Evolutionary conservation across 2,888 invertebrate species (phyloP).

Genomic region (Platycnemis pennipes): DNA sequence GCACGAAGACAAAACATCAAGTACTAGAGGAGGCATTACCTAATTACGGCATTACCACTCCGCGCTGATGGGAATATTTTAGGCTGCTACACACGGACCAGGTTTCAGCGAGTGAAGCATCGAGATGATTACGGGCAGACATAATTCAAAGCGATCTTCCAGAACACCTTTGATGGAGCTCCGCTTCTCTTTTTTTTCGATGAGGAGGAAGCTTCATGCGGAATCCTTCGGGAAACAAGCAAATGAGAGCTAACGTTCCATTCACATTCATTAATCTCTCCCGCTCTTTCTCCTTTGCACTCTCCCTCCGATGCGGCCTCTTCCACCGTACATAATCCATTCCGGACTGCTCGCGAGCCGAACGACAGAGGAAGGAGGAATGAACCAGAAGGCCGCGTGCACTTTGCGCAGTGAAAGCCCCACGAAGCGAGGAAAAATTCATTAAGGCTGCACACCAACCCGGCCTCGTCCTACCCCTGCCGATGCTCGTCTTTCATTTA

Average conservation of each 20-base stretch:
- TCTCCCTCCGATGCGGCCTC: background rate
- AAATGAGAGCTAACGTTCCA: background rate
- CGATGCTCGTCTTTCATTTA: conserved; percentile 21
- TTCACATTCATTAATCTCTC: background rate
- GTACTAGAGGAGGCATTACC: background rate
- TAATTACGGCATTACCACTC: background rate
- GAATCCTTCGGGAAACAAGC: background rate
- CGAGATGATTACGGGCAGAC: background rate
- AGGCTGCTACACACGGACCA: background rate
- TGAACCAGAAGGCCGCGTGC: background rate
- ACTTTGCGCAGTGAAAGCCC: background rate
- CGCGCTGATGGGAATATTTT: background rate
- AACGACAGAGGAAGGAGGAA: background rate
- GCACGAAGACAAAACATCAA: background rate
- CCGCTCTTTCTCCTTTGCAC: background rate
- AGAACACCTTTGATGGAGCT: background rate
- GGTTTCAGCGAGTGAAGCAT: background rate
- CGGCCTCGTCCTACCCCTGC: background rate
- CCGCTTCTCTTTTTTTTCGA: background rate
- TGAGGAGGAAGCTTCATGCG: background rate
- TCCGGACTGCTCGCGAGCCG: background rate
- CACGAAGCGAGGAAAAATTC: conserved; percentile 5
- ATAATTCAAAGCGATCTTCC: background rate
- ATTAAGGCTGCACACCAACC: background rate
- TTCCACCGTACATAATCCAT: background rate